Base-by-base conservation (phyloP, 2,113 vertebrate genomes). In the Uria lomvia region DNA sequence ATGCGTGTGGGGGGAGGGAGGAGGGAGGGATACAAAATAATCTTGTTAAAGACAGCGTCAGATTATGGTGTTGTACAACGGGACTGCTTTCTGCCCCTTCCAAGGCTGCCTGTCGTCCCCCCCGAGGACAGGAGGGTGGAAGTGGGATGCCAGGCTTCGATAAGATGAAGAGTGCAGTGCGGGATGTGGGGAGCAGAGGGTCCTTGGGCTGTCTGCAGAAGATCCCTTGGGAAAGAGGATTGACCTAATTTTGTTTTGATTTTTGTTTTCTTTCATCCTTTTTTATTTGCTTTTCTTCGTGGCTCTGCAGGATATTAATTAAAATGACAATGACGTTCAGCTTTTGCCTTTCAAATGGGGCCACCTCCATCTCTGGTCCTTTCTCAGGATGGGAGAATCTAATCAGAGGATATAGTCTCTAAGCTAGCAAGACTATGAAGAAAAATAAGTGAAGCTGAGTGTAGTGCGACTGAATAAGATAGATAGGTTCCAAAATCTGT, bases 181-280 rank as follows among this genome's bases (percentile, higher is more conserved):
- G 17, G 65, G 40, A 32, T 88, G 47, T 13, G 53, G 76, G 79
- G 58, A 95, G 55, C 22, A 47, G 53, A 70, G 58, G 91, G 53
- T 85, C 76, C 77, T 85, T 82, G 66, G 36, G 36, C n/a, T 94
- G 49, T 76, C 73, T 96, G 94, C 62, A 47, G 68, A 82, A 49
- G 60, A 95, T 92, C 86, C 89, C 77, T 94, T 27, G 4, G 86
- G 92, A 92, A 93, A 84, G 82, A 92, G 55, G 78, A 92, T 70
- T 97, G 95, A 93, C 96, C 96, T 96, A 79, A 96, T 96, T 96
- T 95, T 94, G 80, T 89, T 94, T 91, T 87, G 83, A 66, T 94
- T 97, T 94, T 94, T 94, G 62, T 92, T 96, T 92, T 97, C 91
- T 90, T 94, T 87, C 91, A 89, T 94, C 70, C 73, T 38, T 91